These are phyloP conservation scores for Oscheius myriophilus DNA, from an alignment of 2,888 invertebrate species.

Conservation along the genomic window DNA sequence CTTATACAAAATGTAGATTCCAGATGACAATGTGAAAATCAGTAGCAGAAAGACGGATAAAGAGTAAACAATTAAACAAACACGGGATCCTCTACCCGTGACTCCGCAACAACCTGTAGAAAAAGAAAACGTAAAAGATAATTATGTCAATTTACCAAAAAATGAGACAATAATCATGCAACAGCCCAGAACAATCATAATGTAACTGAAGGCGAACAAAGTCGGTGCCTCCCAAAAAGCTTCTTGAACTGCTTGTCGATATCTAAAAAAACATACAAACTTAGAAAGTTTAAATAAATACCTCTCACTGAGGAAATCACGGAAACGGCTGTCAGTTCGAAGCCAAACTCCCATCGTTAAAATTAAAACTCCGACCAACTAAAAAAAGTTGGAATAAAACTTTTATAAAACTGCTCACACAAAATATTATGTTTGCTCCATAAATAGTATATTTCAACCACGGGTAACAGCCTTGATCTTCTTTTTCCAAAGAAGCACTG, in stretches of 20 bases:
- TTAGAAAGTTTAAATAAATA: slow-evolving; percentile 20
- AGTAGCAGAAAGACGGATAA: slow-evolving; percentile 59
- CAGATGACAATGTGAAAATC: slow-evolving; percentile 62
- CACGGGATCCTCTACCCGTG: slow-evolving; percentile 45
- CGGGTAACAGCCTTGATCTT: slow-evolving; percentile 34
- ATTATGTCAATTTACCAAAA: slow-evolving; percentile 51
- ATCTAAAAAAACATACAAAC: slow-evolving; percentile 38
- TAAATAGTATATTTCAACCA: slow-evolving; percentile 62
- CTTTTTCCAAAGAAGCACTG: slow-evolving; percentile 13
- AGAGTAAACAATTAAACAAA: slow-evolving; percentile 61
- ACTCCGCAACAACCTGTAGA: slow-evolving; percentile 67
- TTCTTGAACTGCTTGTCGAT: slow-evolving; percentile 66
- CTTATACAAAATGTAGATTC: slow-evolving; percentile 66
- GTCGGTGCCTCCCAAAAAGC: slow-evolving; percentile 69
- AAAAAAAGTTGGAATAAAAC: slow-evolving; percentile 19
- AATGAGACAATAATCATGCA: slow-evolving; percentile 65
- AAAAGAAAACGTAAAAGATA: neutral
- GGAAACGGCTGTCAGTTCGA: slow-evolving; percentile 65
- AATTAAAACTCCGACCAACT: slow-evolving; percentile 62
- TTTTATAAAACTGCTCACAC: too few relatives aligned
- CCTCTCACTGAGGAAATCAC: slow-evolving; percentile 69
- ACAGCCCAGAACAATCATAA: slow-evolving; percentile 65
- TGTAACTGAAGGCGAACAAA: slow-evolving; percentile 68
- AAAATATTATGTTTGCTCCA: slow-evolving; percentile 62
- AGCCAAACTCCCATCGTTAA: slow-evolving; percentile 66